phyloP scores from a whole-genome alignment of 2,113 vertebrate species.

The Entosphenus tridentatus region DNA sequence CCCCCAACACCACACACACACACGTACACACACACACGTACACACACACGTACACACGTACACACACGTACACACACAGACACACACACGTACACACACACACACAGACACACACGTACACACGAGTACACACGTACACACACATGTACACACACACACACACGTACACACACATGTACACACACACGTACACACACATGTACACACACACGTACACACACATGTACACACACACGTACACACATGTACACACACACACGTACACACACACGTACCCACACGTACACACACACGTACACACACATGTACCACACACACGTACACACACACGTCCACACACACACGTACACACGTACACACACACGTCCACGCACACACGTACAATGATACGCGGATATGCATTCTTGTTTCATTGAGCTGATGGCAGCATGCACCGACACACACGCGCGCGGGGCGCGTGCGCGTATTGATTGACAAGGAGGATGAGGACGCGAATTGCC shows the following conservation, averaged over 20 bases:
- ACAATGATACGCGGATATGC: too few species aligned
- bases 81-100: background rate
- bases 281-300: background rate
- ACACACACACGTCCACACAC: background rate
- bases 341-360: too few species aligned
- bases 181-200: background rate
- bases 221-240: background rate
- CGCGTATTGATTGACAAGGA: too few species aligned
- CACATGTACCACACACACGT: background rate
- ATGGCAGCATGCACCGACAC: too few species aligned
- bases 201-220: background rate
- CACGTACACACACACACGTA: background rate
- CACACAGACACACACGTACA: background rate
- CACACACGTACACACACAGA: background rate
- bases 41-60: background rate
- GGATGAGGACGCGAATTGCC: too few species aligned
- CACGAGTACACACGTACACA: background rate
- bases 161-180: background rate
- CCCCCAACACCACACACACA: background rate
- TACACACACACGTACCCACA: background rate
- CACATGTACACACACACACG: background rate
- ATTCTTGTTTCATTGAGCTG: too few species aligned
- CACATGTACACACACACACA: background rate
- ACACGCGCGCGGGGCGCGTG: too few species aligned
- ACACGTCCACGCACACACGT: background rate